Base-by-base conservation (phyloP, 30 jellyfish, hydroid and myxozoan genomes). In the Cassiopea andromeda region DNA sequence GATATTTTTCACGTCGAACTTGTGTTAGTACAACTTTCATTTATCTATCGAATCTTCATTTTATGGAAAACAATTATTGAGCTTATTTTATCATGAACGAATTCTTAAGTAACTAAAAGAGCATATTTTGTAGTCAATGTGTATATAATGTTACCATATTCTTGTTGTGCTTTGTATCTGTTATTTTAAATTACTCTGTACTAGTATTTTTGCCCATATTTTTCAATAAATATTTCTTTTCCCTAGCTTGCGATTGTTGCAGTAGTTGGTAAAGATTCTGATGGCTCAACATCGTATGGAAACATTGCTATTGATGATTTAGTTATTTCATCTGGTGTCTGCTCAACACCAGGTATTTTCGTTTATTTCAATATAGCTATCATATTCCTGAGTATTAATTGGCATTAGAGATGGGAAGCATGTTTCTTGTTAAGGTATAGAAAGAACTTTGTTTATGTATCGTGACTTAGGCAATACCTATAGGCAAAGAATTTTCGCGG, bases 281-380 rank as follows among this genome's bases (percentile, higher is more conserved):
- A 64, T 14, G 43, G 43, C 5, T 64, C 19, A 9, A 64, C 73
- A 4, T 64, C 19, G 2, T 38, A 1, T 75, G 83, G 83, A 16
- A 17, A 75, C 68, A 75, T 75, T 75, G 83, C 83, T 1, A 46
- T 75, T 2, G 83, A 75, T 46, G 83, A 75, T 46, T 1, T 75
- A 18, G 46, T 38, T 5, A 38, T 75, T 1, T 38, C 68, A 46
- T 13, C n/a, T 16, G 83, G 83, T 16, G 1, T 7, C 1, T 75
- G 83, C 27, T 69, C 69, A 38, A 68, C 69, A 1, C 67, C 18
- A 75, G 83, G 83, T 75, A 75, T 7, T 7, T 46, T 2, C 15
- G 15, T 17, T 9, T 64, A 17, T 4, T 64, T 9, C 43, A 4
- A 64, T 64, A 64, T 64, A 64, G 5, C 15, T 64, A 7, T 9